Evolutionary conservation across 2,797 vertebrate genomes (phyloP).

Genomic region (Neosilurus hyrtlii): DNA sequence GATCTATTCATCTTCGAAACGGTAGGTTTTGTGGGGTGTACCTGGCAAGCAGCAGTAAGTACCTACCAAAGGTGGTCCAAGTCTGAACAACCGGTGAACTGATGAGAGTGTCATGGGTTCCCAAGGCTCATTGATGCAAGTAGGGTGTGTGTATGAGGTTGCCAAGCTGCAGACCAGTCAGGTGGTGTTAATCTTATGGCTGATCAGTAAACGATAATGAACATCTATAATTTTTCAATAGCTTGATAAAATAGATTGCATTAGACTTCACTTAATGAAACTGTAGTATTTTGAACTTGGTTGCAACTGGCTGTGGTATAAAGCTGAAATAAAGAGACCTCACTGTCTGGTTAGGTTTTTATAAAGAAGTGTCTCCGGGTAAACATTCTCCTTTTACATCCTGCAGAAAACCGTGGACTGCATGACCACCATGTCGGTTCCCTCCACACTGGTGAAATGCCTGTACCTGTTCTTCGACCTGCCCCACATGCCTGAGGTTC

Average conservation of each 20-base stretch:
- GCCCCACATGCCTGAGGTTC: constrained; percentile 90
- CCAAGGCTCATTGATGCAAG: too few species aligned
- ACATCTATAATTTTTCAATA: background rate
- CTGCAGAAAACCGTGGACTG: constrained; percentile 98
- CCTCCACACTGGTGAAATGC: constrained; percentile 98
- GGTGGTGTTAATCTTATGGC: too few species aligned
- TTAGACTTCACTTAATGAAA: background rate
- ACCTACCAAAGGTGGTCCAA: too few species aligned
- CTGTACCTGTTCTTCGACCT: constrained; percentile 99
- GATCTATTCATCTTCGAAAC: too few species aligned
- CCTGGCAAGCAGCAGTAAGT: too few species aligned
- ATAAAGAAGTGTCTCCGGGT: background rate
- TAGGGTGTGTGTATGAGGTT: too few species aligned
- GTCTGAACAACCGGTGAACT: too few species aligned
- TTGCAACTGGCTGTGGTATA: background rate
- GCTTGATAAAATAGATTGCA: background rate
- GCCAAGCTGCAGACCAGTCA: too few species aligned
- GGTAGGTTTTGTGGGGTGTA: too few species aligned
- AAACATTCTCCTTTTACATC: background rate
- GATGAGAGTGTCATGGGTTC: too few species aligned
- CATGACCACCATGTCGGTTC: constrained; percentile 99
- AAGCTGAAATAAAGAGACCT: background rate
- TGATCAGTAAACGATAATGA: background rate
- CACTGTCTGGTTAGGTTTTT: too few species aligned
- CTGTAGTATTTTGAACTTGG: background rate